Evolutionary conservation across 2,888 invertebrate species (phyloP), one percentile per base, ranked within the genome.

Genomic region (Synanthedon andrenaeformis): DNA sequence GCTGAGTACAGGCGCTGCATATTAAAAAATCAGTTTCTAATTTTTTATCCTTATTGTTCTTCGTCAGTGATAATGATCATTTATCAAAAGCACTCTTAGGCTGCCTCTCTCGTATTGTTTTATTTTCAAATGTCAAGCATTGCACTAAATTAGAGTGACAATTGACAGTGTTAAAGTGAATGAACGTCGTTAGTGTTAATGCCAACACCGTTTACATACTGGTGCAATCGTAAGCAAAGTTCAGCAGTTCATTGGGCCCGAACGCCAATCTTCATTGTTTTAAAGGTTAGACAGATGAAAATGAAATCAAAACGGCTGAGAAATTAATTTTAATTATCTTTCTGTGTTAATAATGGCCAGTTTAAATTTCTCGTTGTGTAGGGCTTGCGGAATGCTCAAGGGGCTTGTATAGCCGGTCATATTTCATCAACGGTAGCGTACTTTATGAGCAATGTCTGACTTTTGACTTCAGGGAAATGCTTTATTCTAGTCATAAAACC

Each of bases 211-310:
- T 35, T 35, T 35, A 35, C 35, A 35, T 35, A 61, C 69, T 79
- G 76, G 70, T 69, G 80, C 76, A 82, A 80, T 68, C 73, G 67
- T 72, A 74, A 71, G 70, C 70, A 81, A 83, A 82, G 83, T 82
- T 82, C 79, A 83, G 74, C 79, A 73, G 83, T 82, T 79, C 77
- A 74, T 74, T 70, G 74, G 68, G 73, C 76, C 69, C 65, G 65
- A 70, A 70, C 69, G 72, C 70, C 75, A 73, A 76, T 74, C 57
- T 67, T 72, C 72, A 76, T 75, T 75, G 73, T 78, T 79, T 79
- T 79, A 79, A 83, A 83, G 79, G 81, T 80, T 76, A 80, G 61
- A 72, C 70, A 69, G 65, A 67, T 67, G 65, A 59, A 64, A 54
- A 56, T 19, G 49, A 17, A 45, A 54, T 54, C 55, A 54, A 55